Conservation (phyloP, 2,888 invertebrate species). For the Melanchra persicariae region DNA sequence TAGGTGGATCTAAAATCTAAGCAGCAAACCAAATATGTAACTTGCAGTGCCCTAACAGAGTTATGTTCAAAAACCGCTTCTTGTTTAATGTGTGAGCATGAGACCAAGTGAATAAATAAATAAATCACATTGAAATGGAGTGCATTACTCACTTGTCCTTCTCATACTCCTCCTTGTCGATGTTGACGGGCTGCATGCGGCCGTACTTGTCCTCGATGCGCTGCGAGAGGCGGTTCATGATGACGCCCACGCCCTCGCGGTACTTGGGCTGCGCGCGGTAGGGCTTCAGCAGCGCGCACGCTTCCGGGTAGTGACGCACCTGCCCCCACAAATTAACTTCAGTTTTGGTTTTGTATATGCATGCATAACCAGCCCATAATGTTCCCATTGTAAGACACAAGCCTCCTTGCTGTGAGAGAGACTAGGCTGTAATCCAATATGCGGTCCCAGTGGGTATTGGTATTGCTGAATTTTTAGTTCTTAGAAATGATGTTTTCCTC, state of each 20-base stretch:
- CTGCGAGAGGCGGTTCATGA: slow-evolving; percentile 89
- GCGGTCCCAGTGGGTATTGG: no score
- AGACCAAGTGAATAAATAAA: neutral
- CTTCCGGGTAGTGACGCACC: slow-evolving; percentile 91
- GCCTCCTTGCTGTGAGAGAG: no score
- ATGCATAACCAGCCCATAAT: no score
- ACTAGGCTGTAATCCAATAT: no score
- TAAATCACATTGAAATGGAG: neutral
- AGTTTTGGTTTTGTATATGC: neutral
- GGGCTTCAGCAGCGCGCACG: slow-evolving; percentile 90
- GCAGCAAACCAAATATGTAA: no score
- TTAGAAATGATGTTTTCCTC: no score
- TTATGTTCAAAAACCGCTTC: no score
- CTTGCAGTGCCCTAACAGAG: no score
- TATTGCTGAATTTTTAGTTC: no score
- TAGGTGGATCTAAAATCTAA: no score
- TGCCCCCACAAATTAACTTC: slow-evolving; percentile 70
- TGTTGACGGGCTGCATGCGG: slow-evolving; percentile 92
- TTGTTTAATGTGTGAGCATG: no score
- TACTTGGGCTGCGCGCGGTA: slow-evolving; percentile 91
- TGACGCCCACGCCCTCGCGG: slow-evolving; percentile 89
- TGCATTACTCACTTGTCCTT: slow-evolving; percentile 87
- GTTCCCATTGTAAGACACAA: no score
- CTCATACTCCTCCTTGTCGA: slow-evolving; percentile 93
- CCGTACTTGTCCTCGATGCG: slow-evolving; percentile 94